Evolutionary conservation across 2,113 vertebrate species (phyloP).

Genomic region (Gallinago media): DNA sequence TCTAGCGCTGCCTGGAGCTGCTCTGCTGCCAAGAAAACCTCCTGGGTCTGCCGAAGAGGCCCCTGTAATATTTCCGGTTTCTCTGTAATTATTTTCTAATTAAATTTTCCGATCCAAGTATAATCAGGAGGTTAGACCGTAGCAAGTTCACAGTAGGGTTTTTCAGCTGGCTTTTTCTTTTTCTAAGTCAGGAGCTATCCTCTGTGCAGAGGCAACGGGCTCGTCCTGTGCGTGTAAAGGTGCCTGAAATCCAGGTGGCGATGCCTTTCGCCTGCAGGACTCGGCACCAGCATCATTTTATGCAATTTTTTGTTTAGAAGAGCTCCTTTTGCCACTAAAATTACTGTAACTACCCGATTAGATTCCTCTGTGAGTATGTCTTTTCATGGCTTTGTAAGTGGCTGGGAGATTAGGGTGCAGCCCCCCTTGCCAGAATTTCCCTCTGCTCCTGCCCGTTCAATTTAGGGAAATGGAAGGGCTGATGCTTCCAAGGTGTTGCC

Average conservation of each 20-base stretch:
- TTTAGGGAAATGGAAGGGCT: neutral
- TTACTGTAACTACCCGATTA: neutral
- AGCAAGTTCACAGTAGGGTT: neutral
- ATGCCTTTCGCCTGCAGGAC: neutral
- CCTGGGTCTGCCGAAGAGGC: neutral
- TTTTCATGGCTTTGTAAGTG: neutral
- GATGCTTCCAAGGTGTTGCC: neutral
- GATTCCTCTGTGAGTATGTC: neutral
- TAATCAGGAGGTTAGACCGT: neutral
- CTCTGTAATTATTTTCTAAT: slow-evolving; percentile 45
- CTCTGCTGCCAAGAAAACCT: slow-evolving; percentile 31
- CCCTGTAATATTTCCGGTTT: slow-evolving; percentile 12
- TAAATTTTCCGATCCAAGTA: slow-evolving; percentile 18
- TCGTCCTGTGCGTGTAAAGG: neutral
- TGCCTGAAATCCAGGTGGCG: neutral
- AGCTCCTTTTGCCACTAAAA: neutral
- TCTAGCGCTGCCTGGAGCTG: neutral
- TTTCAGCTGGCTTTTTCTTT: neutral
- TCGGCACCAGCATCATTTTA: neutral
- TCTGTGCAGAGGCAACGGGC: neutral
- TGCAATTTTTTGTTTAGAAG: neutral
- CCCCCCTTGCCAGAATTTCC: neutral
- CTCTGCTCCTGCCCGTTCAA: neutral
- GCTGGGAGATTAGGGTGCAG: neutral
- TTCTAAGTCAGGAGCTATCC: neutral